Conservation (phyloP, 2,888 invertebrate species). For the Cactoblastis cactorum region DNA sequence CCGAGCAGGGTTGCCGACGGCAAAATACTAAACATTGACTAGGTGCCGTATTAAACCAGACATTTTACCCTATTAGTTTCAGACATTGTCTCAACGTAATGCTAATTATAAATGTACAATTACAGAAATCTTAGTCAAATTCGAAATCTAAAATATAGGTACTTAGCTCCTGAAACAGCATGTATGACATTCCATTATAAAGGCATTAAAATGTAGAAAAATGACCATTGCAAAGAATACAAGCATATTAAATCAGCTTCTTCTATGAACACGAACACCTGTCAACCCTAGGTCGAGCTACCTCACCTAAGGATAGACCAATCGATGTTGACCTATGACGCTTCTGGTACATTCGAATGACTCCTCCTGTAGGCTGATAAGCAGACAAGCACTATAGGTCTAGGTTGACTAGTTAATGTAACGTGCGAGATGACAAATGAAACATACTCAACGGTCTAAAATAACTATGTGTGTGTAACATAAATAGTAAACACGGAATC, state of each 20-base stretch:
- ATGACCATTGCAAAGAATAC: no score
- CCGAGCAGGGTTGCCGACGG: constrained; percentile 15
- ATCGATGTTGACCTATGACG: constrained; percentile 46
- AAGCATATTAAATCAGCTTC: no score
- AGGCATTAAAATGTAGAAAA: no score
- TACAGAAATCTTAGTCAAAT: no score
- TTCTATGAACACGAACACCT: no score
- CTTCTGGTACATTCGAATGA: constrained; percentile 29
- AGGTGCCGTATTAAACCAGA: not conserved
- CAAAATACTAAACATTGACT: not conserved
- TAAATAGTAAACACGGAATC: constrained; percentile 43
- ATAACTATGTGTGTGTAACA: constrained; percentile 52
- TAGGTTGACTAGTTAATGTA: constrained; percentile 31
- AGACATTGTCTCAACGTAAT: not conserved
- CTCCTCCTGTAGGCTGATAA: constrained; percentile 20
- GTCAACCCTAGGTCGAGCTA: constrained; percentile 50
- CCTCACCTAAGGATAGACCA: constrained; percentile 62
- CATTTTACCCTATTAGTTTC: not conserved
- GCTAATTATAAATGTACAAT: no score
- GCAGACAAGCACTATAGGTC: constrained; percentile 25
- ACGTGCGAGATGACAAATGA: constrained; percentile 55
- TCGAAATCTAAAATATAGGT: no score
- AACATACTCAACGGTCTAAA: constrained; percentile 60
- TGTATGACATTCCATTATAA: no score
- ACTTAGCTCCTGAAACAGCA: no score